Base-by-base conservation (phyloP, 2,888 invertebrate genomes). In the Drosophila siamana region DNA sequence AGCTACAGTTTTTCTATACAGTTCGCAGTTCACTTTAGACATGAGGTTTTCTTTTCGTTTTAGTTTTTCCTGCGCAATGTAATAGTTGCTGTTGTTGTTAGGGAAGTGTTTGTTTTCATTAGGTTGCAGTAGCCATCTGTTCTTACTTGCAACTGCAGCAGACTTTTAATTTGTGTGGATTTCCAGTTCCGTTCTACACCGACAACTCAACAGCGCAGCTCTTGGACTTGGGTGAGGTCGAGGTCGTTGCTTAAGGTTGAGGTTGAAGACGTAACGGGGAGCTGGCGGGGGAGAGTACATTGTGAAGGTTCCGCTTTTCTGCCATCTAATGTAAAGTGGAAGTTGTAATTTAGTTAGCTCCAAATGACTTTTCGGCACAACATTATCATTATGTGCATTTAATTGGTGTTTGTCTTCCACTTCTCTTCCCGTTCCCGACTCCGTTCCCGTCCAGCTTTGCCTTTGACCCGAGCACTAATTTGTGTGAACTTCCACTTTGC, bases 341-440 rank as follows among this genome's bases (percentile, higher is more conserved):
- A 84, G 86, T 83, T 84, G 86, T 84, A 84, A 86, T 86, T 84
- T 80, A 78, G 80, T 84, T 86, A 60, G 76, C 86, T 78, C 69
- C 78, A 80, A 86, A 80, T 71, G 83, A 83, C 86, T 86, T 86
- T 83, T 84, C 86, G 83, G 83, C 83, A 84, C 86, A 86, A 86
- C 86, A 84, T 84, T 86, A 89, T 85, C 89, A 83, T 85, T 89
- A 85, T 89, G 84, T 89, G 77, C 84, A 77, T 80, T 85, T 85
- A 85, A 85, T 88, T 88, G 89, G 71, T 85, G 80, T 89, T 88
- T 86, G 83, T 86, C 76, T 88, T 85, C 51, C 48, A 56, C 69
- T 51, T 52, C 43, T 43, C 24, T 16, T 44, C 15, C 36, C 41
- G 28, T 36, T 38, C 36, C 13, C 62, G 28, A 52, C 43, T 26